phyloP scores from a whole-genome alignment of 35 echinoderm and acorn worm species.

The Patiria miniata region DNA sequence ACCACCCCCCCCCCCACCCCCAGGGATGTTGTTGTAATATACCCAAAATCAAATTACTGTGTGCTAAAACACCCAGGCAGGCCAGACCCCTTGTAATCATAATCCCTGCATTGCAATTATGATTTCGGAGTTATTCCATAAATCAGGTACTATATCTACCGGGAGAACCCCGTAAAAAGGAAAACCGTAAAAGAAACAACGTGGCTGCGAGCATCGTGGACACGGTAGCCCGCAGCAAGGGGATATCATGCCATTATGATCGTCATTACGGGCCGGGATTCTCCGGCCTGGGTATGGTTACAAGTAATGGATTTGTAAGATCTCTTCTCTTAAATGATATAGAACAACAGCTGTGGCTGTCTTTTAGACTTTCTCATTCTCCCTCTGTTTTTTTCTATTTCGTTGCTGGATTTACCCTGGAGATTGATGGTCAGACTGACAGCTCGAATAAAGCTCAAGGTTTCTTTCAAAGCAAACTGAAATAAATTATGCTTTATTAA shows the following conservation, averaged over 20 bases:
- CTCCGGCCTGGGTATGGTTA: background rate
- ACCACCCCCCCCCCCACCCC: no score
- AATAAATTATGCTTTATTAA: slow-evolving; percentile 20
- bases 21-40: no score
- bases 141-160: background rate
- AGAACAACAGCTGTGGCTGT: slow-evolving; percentile 10
- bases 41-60: slow-evolving; percentile 5
- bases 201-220: no score
- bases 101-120: background rate
- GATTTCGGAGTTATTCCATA: slow-evolving; percentile 15
- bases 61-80: background rate
- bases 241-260: background rate
- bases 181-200: no score
- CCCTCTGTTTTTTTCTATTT: no score
- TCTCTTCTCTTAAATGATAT: slow-evolving; percentile 22
- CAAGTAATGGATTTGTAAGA: slow-evolving; percentile 29
- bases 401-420: no score
- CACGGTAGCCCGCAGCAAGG: background rate
- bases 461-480: slow-evolving; percentile 15
- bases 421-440: background rate
- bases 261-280: background rate
- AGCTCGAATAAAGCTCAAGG: background rate
- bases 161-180: background rate
- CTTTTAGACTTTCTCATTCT: no score
- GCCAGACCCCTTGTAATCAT: background rate